Conservation (phyloP, 2,113 vertebrate genomes). For the Rafetus swinhoei region DNA sequence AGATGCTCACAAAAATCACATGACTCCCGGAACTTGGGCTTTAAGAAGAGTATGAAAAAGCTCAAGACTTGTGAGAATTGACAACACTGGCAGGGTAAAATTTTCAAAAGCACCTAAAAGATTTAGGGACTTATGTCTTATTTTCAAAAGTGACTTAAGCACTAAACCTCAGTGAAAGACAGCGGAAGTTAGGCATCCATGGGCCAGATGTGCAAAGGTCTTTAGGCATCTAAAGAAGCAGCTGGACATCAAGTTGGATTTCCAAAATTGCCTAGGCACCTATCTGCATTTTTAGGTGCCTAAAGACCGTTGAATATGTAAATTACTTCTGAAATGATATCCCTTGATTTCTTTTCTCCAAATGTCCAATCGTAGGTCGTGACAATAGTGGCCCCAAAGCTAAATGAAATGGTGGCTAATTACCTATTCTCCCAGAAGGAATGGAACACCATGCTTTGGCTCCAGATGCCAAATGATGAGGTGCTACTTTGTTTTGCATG, state of each 20-base stretch:
- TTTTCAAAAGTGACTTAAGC: neutral
- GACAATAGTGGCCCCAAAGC: too few species aligned
- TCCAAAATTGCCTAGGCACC: neutral
- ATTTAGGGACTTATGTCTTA: neutral
- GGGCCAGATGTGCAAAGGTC: neutral
- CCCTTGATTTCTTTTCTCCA: neutral
- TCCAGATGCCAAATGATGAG: neutral
- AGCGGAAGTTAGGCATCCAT: neutral
- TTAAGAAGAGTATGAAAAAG: neutral
- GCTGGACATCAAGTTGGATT: neutral
- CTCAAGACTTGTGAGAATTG: neutral
- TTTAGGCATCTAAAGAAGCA: neutral
- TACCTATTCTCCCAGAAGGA: neutral
- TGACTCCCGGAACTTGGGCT: neutral
- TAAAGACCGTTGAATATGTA: neutral
- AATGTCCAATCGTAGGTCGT: too few species aligned
- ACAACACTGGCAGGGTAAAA: neutral
- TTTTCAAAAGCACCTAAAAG: neutral
- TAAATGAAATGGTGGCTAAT: neutral
- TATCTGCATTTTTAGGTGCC: neutral
- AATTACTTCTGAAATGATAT: neutral
- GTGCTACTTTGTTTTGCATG: neutral
- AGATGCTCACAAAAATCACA: neutral
- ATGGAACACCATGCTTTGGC: accelerated
- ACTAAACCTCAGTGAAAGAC: neutral